Evolutionary conservation across 2,888 invertebrate species (phyloP).

Genomic region (Brachypterus glaber): DNA sequence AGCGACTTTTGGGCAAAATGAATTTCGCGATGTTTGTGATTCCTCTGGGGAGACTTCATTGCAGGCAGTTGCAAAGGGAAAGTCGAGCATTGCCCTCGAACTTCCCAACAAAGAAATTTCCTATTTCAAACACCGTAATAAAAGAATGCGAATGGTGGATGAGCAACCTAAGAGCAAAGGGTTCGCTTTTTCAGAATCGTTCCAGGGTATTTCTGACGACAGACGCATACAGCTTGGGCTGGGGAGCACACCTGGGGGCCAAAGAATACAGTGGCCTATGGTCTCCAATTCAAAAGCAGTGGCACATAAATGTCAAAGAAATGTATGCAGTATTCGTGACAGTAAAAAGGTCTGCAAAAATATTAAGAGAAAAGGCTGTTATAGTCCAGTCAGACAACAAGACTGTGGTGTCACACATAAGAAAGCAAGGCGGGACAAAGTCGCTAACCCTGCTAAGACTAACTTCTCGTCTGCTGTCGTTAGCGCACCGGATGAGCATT

Average conservation of each 20-base stretch:
- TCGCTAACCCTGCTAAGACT: constrained; percentile 4
- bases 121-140: constrained; percentile 3
- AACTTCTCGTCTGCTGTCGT: constrained; percentile 5
- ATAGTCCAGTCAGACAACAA: constrained; percentile 20
- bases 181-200: constrained; percentile 12
- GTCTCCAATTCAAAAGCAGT: constrained; percentile 10
- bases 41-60: no score
- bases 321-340: constrained; percentile 13
- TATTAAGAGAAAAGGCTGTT: constrained; percentile 9
- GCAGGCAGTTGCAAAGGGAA: constrained; percentile 4
- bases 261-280: constrained; percentile 8
- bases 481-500: constrained; percentile 12
- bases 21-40: no score
- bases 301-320: no score
- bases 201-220: constrained; percentile 17
- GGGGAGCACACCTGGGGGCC: constrained; percentile 16
- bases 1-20: no score
- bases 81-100: not conserved
- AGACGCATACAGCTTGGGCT: constrained; percentile 17
- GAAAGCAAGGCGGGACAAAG: constrained; percentile 11
- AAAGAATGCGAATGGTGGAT: constrained; percentile 16
- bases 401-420: constrained; percentile 9
- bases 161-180: constrained; percentile 5
- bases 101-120: not conserved
- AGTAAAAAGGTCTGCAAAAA: constrained; percentile 1